Conservation (phyloP, 2,888 invertebrate species). For the Craniophora ligustri region DNA sequence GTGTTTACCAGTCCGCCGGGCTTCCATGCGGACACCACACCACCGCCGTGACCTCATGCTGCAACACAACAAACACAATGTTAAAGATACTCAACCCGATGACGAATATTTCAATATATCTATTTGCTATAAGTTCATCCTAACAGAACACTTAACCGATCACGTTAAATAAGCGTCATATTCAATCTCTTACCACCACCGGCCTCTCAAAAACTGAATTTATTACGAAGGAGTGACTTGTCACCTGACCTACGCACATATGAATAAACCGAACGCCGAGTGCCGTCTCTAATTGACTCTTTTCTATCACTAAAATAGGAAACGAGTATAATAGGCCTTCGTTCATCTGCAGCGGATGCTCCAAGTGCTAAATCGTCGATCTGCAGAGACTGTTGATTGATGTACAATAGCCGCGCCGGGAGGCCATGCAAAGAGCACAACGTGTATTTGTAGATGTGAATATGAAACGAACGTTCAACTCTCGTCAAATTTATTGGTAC, state of each 20-base stretch:
- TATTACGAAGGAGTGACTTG: slow-evolving; percentile 41
- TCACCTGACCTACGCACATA: slow-evolving; percentile 50
- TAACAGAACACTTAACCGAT: not conserved
- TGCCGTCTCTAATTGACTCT: slow-evolving; percentile 43
- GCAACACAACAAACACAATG: slow-evolving; percentile 59
- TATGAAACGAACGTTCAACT: slow-evolving; percentile 29
- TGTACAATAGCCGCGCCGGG: slow-evolving; percentile 66
- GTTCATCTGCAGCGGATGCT: slow-evolving; percentile 66
- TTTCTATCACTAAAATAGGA: slow-evolving; percentile 55
- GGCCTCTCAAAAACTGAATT: slow-evolving; percentile 20
- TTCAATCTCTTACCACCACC: slow-evolving; percentile 36
- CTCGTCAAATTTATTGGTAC: slow-evolving; percentile 10
- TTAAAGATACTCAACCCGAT: slow-evolving; percentile 22
- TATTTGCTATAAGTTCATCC: not conserved
- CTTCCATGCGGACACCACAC: slow-evolving; percentile 86
- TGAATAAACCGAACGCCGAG: slow-evolving; percentile 37
- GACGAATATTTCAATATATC: not conserved
- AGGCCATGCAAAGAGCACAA: slow-evolving; percentile 42
- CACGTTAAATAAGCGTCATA: not conserved
- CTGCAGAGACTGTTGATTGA: slow-evolving; percentile 69
- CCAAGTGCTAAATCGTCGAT: slow-evolving; percentile 72
- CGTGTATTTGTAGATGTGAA: slow-evolving; percentile 51
- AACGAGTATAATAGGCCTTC: slow-evolving; percentile 56
- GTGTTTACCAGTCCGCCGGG: slow-evolving; percentile 80
- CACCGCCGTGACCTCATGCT: slow-evolving; percentile 87